Percentiles rank a stretch among this genome's conserved stretches.
These are phyloP conservation scores for Sclerodermus sp. DNA, from an alignment of 2,888 invertebrate species.

Conservation along the genomic window DNA sequence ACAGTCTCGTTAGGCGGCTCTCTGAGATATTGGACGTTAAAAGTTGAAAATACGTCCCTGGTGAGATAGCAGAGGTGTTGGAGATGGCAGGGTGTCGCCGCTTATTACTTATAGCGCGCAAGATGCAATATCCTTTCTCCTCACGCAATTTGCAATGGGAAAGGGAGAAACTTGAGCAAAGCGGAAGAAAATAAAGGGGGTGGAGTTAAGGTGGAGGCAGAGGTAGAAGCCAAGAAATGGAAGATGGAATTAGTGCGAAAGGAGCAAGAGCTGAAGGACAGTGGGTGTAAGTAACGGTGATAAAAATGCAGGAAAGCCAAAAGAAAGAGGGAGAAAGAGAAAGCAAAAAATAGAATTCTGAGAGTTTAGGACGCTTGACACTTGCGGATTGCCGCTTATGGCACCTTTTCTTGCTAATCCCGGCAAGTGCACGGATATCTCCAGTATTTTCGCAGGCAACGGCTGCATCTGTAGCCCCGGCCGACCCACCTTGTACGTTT, in stretches of 20 bases:
- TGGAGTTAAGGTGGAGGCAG: too few species aligned
- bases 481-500: not conserved
- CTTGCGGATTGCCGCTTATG: slow-evolving; percentile 9
- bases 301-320: too few species aligned
- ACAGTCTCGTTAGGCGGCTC: not conserved
- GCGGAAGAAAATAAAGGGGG: too few species aligned
- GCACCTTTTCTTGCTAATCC: slow-evolving; percentile 11
- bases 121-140: not conserved
- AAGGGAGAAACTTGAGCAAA: too few species aligned
- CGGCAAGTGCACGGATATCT: slow-evolving; percentile 8
- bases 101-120: slow-evolving; percentile 9
- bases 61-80: too few species aligned
- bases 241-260: too few species aligned
- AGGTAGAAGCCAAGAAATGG: too few species aligned
- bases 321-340: too few species aligned
- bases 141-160: too few species aligned
- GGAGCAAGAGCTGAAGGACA: too few species aligned
- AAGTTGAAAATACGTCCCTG: slow-evolving; percentile 10
- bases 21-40: slow-evolving; percentile 12
- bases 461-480: not conserved
- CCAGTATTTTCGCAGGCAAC: slow-evolving; percentile 13
- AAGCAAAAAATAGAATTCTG: too few species aligned
- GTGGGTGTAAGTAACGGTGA: too few species aligned
- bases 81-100: slow-evolving; percentile 10
- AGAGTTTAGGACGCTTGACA: slow-evolving; percentile 4